Percentiles rank a stretch among this genome's conserved stretches.
Evolutionary conservation across 2,888 invertebrate species (phyloP).

Genomic region (Augochlorella aurata): DNA sequence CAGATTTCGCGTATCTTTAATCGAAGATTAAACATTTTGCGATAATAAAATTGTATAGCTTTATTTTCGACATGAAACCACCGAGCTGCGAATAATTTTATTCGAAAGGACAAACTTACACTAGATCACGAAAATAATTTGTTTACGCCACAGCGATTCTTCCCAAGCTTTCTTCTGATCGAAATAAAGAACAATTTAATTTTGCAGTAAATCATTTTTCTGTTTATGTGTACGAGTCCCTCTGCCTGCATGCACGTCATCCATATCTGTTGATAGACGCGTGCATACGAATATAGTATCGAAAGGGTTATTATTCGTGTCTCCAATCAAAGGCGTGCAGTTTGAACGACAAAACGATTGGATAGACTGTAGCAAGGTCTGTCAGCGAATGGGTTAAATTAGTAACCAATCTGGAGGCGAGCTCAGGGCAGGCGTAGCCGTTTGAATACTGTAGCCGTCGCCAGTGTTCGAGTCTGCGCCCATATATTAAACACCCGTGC

Average conservation of each 20-base stretch:
- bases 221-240: not conserved
- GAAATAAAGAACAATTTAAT: not conserved
- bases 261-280: not conserved
- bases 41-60: not conserved
- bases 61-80: not conserved
- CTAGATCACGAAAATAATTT: not conserved
- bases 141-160: not conserved
- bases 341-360: not conserved
- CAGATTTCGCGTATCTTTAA: not conserved
- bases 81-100: not conserved
- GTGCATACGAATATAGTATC: not conserved
- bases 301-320: not conserved
- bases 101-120: not conserved
- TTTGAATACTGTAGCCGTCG: slow-evolving; percentile 36
- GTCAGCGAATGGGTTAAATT: slow-evolving; percentile 25
- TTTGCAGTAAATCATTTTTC: not conserved
- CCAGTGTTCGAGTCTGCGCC: slow-evolving; percentile 61
- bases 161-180: not conserved
- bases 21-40: not conserved
- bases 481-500: slow-evolving; percentile 45
- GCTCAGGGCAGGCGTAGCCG: slow-evolving; percentile 50
- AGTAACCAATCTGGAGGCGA: slow-evolving; percentile 47
- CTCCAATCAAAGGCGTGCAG: not conserved
- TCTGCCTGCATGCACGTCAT: not conserved
- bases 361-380: not conserved